These are phyloP conservation scores for Chaetura pelagica DNA, from an alignment of 2,113 vertebrate genomes.

Conservation along the genomic window DNA sequence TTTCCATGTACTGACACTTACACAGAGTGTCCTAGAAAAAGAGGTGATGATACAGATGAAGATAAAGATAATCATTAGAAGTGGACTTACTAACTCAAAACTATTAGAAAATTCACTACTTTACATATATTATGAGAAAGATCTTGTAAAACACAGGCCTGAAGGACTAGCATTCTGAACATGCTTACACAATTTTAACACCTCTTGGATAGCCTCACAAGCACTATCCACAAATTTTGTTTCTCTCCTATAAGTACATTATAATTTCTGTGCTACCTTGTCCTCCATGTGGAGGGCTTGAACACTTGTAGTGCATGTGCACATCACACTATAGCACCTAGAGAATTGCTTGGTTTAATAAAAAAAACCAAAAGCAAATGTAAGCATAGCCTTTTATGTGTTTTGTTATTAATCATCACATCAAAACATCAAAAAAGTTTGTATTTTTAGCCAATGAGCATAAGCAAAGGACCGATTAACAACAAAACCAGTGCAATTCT, in stretches of 20 bases:
- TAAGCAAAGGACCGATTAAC: not conserved
- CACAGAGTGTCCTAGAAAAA: not conserved
- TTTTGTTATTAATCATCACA: not conserved
- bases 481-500: not conserved
- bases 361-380: not conserved
- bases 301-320: not conserved
- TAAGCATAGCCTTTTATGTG: not conserved
- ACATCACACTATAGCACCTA: not conserved
- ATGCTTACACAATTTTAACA: not conserved
- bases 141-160: not conserved
- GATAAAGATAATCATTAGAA: not conserved
- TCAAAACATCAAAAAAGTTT: not conserved
- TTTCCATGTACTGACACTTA: not conserved
- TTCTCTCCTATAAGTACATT: not conserved
- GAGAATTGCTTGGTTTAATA: not conserved
- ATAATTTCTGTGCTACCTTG: not conserved
- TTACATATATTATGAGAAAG: not conserved
- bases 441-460: not conserved
- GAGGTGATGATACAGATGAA: not conserved
- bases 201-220: not conserved
- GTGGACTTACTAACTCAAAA: not conserved
- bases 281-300: rapidly evolving
- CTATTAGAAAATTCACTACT: not conserved
- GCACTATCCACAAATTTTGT: not conserved
- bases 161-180: not conserved